Evolutionary conservation across 2,113 vertebrate species (phyloP).

Genomic region (Misgurnus mizolepis): DNA sequence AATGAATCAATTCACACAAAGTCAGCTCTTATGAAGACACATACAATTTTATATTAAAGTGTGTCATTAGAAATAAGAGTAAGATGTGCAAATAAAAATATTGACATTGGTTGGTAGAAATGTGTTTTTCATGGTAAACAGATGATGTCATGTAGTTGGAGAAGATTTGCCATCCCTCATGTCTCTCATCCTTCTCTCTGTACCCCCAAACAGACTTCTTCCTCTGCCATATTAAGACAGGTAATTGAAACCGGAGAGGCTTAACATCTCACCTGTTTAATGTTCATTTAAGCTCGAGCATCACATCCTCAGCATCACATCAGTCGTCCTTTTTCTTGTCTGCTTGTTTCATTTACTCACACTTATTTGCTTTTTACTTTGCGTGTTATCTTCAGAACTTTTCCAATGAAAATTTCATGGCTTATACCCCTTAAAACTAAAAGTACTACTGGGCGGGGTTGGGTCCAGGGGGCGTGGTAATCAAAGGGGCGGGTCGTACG

Average conservation of each 20-base stretch:
- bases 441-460: too few species aligned
- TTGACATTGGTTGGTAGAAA: too few species aligned
- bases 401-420: neutral
- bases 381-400: neutral
- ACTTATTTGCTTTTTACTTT: conserved; percentile 11
- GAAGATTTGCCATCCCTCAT: neutral
- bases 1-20: neutral
- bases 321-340: neutral
- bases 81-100: too few species aligned
- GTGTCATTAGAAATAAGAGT: too few species aligned
- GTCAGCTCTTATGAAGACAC: neutral
- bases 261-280: conserved; percentile 10
- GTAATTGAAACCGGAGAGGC: conserved; percentile 17
- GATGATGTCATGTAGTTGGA: neutral
- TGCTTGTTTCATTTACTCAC: conserved; percentile 23
- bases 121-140: neutral
- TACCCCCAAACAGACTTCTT: conserved; percentile 10
- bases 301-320: conserved; percentile 5
- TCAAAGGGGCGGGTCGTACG: too few species aligned
- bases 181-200: conserved; percentile 9
- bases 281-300: conserved; percentile 24
- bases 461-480: too few species aligned
- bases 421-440: too few species aligned
- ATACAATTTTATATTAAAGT: too few species aligned
- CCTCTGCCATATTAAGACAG: conserved; percentile 4